Percentiles rank a stretch among this genome's conserved stretches.
Evolutionary conservation across 2,888 invertebrate genomes (phyloP).

Genomic region (Volucella zonaria): DNA sequence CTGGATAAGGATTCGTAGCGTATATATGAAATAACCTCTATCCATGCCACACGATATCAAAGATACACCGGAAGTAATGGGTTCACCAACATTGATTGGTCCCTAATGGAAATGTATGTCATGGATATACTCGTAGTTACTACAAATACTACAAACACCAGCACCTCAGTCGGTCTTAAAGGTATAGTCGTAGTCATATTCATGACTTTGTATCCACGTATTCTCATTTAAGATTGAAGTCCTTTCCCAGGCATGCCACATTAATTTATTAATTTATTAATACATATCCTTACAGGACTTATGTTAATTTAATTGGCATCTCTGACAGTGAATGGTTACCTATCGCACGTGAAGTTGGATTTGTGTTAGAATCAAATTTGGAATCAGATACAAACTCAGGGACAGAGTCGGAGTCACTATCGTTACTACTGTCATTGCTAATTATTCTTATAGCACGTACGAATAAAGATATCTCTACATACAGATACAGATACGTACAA

Average conservation of each 20-base stretch:
- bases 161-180: neutral
- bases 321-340: slow-evolving; percentile 34
- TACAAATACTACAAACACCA: too few relatives aligned
- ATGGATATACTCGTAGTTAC: slow-evolving; percentile 37
- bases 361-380: slow-evolving; percentile 1
- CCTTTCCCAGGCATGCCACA: slow-evolving; percentile 18
- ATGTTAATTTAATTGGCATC: slow-evolving; percentile 71
- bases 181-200: slow-evolving; percentile 5
- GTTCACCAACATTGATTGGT: slow-evolving; percentile 70
- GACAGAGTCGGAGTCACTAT: slow-evolving; percentile 5
- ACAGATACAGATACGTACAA: neutral
- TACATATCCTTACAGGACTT: slow-evolving; percentile 53
- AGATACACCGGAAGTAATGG: slow-evolving; percentile 69
- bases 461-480: too few relatives aligned
- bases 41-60: slow-evolving; percentile 64
- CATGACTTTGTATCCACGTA: neutral
- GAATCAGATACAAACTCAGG: too few relatives aligned
- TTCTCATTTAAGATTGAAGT: slow-evolving; percentile 11
- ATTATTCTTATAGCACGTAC: slow-evolving; percentile 51
- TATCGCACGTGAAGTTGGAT: slow-evolving; percentile 44
- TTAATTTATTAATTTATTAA: slow-evolving; percentile 54
- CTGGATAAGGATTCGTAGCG: slow-evolving; percentile 22
- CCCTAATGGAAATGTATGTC: slow-evolving; percentile 67
- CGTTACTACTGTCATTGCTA: slow-evolving; percentile 43
- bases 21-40: slow-evolving; percentile 43